Base-by-base conservation (phyloP, 2,888 invertebrate genomes). In the Bursaphelenchus okinawaensis region DNA sequence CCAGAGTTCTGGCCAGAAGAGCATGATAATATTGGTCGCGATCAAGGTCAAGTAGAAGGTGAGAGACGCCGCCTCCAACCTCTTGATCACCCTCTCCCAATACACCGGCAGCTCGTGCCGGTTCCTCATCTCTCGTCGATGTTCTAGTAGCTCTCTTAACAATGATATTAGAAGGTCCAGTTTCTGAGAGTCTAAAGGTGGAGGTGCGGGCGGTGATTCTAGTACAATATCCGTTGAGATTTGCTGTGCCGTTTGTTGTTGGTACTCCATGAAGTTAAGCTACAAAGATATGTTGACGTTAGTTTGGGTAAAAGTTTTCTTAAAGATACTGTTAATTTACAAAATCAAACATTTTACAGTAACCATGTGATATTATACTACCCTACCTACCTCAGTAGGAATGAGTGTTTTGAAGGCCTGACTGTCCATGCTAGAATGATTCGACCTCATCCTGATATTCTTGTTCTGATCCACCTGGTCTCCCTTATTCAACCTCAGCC, bases 1-100 rank as follows among this genome's bases (percentile, higher is more conserved):
- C 80, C 80, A 80, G 56, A 77, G 56, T 59, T 80, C 80, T 7
- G 76, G 77, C 67, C 73, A 79, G 12, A 79, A 67, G 54, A 80
- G 79, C 65, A 79, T 68, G 29, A 69, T 64, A 50, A 80, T 63
- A 68, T 80, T 76, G 60, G 79, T 68, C 12, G 71, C 69, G 54
- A 80, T 77, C 7, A 80, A 68, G 16, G 70, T 64, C 8, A 80
- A 65, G 67, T 79, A 80, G 60, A 79, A 75, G 29, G 71, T 70
- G 22, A 80, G 63, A 9, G 80, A 80, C 23, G 72, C 64, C 28
- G 71, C 72, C 62, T 80, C 80, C 52, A 72, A 62, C 31, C 80
- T 60, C 6, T 72, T 68, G 40, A 80, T 72, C 16, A 80, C 75
- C 31, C 80, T 59, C 55, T 80, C 80, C 80, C 80, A 80, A 55